Evolutionary conservation across 2,113 vertebrate species (phyloP), one percentile per base, ranked within the genome.

Genomic region (Chamaea fasciata): DNA sequence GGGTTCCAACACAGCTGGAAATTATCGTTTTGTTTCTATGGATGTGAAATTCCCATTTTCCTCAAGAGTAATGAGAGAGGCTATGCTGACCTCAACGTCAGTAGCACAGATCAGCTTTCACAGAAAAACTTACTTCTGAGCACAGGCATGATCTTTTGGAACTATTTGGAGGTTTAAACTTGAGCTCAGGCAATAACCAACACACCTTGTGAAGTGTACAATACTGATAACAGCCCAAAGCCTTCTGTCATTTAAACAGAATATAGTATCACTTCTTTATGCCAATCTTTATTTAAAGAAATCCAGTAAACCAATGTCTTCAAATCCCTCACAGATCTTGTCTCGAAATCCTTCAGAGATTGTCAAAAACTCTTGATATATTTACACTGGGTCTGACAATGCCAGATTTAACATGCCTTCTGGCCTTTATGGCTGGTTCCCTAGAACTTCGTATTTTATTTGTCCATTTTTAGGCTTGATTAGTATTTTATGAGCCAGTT

Each of bases 401-500:
- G 52, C 37, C 30, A 56, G 22, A 53, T 77, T 50, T 80, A 85
- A 76, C 65, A 39, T 68, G 33, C 41, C 18, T 56, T 87, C 47
- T 55, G 21, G 52, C 59, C 50, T 64, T 86, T 57, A 63, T 70
- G 57, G 18, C 57, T 62, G 28, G 30, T 44, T 91, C 52, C 27
- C 56, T 71, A 33, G 37, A 88, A 71, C 30, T 80, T 83, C 83
- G 23, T 55, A 39, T 68, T 91, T 94, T 65, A 33, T 11, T 1
- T 39, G 22, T 28, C 46, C 10, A 4, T 63, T 93, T 94, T 81
- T 42, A 76, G 81, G 22, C 20, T 89, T 95, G 47, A 85, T 93
- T 87, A 75, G 41, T 88, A 59, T 93, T 95, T 96, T 76, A 75
- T 74, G 69, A 94, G 47, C 33, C 44, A 35, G 6, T 30, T 95